phyloP scores from a whole-genome alignment of 2,113 vertebrate species.

The Nyctereutes procyonoides region DNA sequence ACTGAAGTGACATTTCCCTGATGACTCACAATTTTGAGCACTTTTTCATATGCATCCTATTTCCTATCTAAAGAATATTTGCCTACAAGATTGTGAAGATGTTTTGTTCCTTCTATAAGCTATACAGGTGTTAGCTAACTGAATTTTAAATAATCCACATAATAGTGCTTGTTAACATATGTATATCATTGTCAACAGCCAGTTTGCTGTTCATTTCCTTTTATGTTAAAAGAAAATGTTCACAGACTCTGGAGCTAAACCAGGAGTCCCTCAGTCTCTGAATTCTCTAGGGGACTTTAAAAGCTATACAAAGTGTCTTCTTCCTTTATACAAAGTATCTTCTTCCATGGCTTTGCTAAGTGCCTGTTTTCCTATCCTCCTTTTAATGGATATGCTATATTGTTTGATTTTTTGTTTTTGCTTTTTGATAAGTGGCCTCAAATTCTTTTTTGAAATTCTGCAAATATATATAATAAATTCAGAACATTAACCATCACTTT shows the following conservation, averaged over 20 bases:
- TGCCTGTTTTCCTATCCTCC: slow-evolving; percentile 16
- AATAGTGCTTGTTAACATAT: background rate
- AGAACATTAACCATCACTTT: slow-evolving; percentile 54
- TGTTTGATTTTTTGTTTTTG: background rate
- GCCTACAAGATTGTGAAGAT: background rate
- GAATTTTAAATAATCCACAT: background rate
- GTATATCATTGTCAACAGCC: background rate
- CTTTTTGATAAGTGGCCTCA: slow-evolving; percentile 49
- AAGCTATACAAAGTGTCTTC: background rate
- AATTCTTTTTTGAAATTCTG: slow-evolving; percentile 33
- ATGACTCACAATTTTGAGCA: background rate
- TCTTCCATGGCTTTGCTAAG: background rate
- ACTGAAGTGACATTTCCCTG: background rate
- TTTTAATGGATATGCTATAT: background rate
- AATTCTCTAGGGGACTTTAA: background rate
- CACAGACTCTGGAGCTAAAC: background rate
- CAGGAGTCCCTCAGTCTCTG: background rate
- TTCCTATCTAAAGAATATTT: background rate
- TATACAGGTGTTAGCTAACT: background rate
- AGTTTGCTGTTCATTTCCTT: background rate
- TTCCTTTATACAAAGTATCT: background rate
- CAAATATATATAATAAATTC: slow-evolving; percentile 48
- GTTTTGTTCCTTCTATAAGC: background rate
- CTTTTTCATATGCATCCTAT: background rate
- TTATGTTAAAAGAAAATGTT: slow-evolving; percentile 16